Base-by-base conservation (phyloP, 2,888 invertebrate genomes). In the Epirrita christyi region DNA sequence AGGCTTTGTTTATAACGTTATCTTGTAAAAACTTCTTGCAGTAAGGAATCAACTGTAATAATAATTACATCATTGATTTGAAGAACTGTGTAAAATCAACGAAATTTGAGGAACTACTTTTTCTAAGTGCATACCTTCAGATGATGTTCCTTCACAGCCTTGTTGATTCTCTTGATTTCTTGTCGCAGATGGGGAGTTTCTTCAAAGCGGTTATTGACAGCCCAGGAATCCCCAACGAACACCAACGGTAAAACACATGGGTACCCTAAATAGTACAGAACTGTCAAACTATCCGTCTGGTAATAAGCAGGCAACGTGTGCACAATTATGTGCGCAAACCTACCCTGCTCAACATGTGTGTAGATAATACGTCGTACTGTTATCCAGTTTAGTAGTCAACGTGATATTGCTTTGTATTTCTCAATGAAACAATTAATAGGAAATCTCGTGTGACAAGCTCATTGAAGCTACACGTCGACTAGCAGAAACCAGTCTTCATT, bases 91-190 rank as follows among this genome's bases (percentile, higher is more conserved):
- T 21, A 21, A 21, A 21, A 21, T 21, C 4, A 21, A 21, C 2
- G 21, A 21, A 4, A 21, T 21, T 21, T 21, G 2, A 21, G 4
- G 2, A 3, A 21, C 21, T n/a, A n/a, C n/a, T n/a, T 21, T 21
- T 21, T 21, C 4, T 21, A 21, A 21, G 21, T 21, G 2, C 21
- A 21, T 72, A 85, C 89, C 76, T 76, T 74, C 21, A 71, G 52
- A 61, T 85, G 83, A 1, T 80, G 72, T 34, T 67, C 61, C 61
- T 71, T 73, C 0, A 67, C 81, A 32, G 70, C 64, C 63, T 75
- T 74, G 63, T 88, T 90, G 10, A 88, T 81, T 63, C 81, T 78
- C 62, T 82, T 85, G 6, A 90, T 79, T 72, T 90, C 89, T 36
- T 76, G 78, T 64, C 72, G 80, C n/a, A 89, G 67, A 63, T 86